Base-by-base conservation (phyloP, 2,113 vertebrate genomes). In the Nothoprocta pentlandii region DNA sequence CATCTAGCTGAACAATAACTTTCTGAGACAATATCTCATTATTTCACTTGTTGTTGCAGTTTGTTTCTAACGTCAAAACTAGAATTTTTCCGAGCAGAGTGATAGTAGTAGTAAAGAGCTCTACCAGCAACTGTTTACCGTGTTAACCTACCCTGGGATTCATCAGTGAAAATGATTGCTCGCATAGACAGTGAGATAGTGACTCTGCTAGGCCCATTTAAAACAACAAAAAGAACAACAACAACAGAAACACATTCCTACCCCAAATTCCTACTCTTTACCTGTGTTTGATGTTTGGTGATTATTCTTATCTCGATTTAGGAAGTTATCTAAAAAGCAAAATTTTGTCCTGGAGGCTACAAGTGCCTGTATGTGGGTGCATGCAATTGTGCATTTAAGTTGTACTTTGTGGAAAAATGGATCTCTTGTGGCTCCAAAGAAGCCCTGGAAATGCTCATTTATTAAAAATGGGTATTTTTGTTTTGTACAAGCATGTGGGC, bases 61-160 rank as follows among this genome's bases (percentile, higher is more conserved):
- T 97, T 84, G 62, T 95, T 96, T 97, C 58, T 74, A 79, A 80
- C 70, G 83, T 76, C 42, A 94, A 91, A 95, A 92, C 46, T 68
- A 30, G 6, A 2, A n/a, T 16, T 30, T 80, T 95, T 81, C 70
- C 34, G 79, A 87, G 76, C 54, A 75, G 44, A 85, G 58, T 94
- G 44, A 20, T 75, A 69, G 54, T 87, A 68, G 26, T 32, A 69
- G 26, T 62, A 78, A 53, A 85, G 28, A 64, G 66, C 95, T 92
- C 90, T 89, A 59, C 56, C 63, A 47, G 59, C 39, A 85, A 32
- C 47, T 85, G 3, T 94, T 90, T 91, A 16, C 90, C 85, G 54
- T 46, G 49, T 53, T 77, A 80, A 88, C 51, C 30, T 68, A 3
- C 67, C 56, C 74, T 39, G 58, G 63, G 80, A 46, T 80, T 92